phyloP scores from a whole-genome alignment of 1,140 invertebrate genomes.

The Drosophila pseudoananassae region DNA sequence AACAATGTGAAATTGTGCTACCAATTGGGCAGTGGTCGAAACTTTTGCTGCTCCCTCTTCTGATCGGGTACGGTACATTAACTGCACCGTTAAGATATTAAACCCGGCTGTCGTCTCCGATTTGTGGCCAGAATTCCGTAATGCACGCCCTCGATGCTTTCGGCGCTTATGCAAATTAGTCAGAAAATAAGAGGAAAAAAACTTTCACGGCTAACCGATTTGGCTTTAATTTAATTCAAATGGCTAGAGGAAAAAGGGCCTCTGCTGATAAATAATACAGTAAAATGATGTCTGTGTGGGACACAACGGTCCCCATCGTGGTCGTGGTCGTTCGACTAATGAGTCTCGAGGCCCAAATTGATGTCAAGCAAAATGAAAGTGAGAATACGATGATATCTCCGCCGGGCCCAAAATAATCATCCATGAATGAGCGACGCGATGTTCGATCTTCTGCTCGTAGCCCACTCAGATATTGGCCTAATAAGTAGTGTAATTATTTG shows the following conservation, averaged over 20 bases:
- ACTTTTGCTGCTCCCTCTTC: constrained; percentile 13
- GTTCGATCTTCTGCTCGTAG: constrained; percentile 33
- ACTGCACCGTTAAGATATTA: constrained; percentile 52
- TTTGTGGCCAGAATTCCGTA: constrained; percentile 40
- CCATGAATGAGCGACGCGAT: constrained; percentile 12
- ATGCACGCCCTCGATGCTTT: constrained; percentile 62
- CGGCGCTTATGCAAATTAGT: constrained; percentile 71
- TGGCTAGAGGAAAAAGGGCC: constrained; percentile 65
- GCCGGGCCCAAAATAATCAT: constrained; percentile 39
- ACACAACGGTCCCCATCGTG: constrained; percentile 40
- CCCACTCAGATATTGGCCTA: constrained; percentile 30
- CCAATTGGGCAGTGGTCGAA: constrained; percentile 58
- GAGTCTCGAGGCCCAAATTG: constrained; percentile 52
- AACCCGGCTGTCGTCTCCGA: constrained; percentile 28
- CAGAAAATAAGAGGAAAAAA: constrained; percentile 59
- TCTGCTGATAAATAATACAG: constrained; percentile 69
- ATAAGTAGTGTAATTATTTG: constrained; percentile 49
- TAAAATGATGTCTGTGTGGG: constrained; percentile 59
- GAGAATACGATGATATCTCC: constrained; percentile 58
- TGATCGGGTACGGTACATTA: constrained; percentile 62
- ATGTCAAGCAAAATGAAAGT: constrained; percentile 69
- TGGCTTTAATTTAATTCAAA: constrained; percentile 77
- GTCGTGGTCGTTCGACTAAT: constrained; percentile 46
- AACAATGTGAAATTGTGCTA: constrained; percentile 76
- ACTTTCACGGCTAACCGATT: constrained; percentile 73